Conservation (phyloP, 2,113 vertebrate species). For the crab-eating macaque (Macaca fascicularis) region T2T-MFA8v1.1 NC_088378.1:78797501-78798000, state of each 20-base stretch:
- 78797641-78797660: background rate
- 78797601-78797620: background rate
- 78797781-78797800: conserved; percentile 6
- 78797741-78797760: background rate
- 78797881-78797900: background rate
- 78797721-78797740: background rate
- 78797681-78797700: background rate
- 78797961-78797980: too few relatives aligned
- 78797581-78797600: conserved; percentile 7
- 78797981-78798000: background rate
- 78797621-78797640: conserved; percentile 30
- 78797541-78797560: background rate
- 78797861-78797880: background rate
- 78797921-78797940: background rate
- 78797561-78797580: background rate
- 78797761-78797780: background rate
- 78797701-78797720: conserved; percentile 44
- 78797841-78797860: background rate
- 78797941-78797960: too few relatives aligned
- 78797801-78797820: conserved; percentile 31
- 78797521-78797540: background rate
- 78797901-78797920: background rate
- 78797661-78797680: background rate
- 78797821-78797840: conserved; percentile 13
- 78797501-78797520: conserved; percentile 9